A percentile compares a stretch with the other conserved stretches of the same genome.
phyloP scores from a whole-genome alignment of 1,140 invertebrate species.

The Pseudobourletiella spinata region DNA sequence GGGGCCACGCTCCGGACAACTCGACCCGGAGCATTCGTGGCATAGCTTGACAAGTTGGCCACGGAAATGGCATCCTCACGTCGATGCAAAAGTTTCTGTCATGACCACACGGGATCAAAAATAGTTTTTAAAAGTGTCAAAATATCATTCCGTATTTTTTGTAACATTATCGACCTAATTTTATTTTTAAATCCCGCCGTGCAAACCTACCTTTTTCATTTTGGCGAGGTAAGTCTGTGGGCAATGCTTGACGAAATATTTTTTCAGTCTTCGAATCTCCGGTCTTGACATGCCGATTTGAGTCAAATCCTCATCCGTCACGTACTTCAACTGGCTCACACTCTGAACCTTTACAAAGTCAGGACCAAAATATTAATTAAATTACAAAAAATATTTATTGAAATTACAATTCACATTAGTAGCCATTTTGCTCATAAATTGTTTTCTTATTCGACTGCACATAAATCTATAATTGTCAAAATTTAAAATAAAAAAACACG shows the following conservation, averaged over 20 bases:
- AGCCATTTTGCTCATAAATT: too few species aligned
- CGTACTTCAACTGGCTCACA: conserved; percentile 94
- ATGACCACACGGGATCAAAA: too few species aligned
- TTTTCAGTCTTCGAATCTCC: conserved; percentile 84
- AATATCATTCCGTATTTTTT: too few species aligned
- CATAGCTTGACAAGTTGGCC: conserved; percentile 37
- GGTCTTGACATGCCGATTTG: conserved; percentile 91
- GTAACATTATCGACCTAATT: too few species aligned
- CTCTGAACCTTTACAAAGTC: conserved; percentile 57
- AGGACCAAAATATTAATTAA: background rate
- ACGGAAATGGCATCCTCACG: conserved; percentile 41
- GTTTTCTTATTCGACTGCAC: too few species aligned
- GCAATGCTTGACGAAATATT: conserved; percentile 86
- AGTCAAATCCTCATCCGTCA: conserved; percentile 80
- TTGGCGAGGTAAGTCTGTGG: conserved; percentile 86
- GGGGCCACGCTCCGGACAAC: conserved; percentile 47
- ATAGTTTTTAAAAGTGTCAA: too few species aligned
- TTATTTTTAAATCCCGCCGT: background rate
- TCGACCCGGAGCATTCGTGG: conserved; percentile 41
- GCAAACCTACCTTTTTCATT: conserved; percentile 57
- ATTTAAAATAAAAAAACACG: too few species aligned
- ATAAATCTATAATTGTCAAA: too few species aligned
- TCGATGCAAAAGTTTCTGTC: conserved; percentile 28
- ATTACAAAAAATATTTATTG: background rate
- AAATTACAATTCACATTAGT: background rate